phyloP scores from a whole-genome alignment of 1,140 invertebrate genomes.

The Saccostrea glomerata region DNA sequence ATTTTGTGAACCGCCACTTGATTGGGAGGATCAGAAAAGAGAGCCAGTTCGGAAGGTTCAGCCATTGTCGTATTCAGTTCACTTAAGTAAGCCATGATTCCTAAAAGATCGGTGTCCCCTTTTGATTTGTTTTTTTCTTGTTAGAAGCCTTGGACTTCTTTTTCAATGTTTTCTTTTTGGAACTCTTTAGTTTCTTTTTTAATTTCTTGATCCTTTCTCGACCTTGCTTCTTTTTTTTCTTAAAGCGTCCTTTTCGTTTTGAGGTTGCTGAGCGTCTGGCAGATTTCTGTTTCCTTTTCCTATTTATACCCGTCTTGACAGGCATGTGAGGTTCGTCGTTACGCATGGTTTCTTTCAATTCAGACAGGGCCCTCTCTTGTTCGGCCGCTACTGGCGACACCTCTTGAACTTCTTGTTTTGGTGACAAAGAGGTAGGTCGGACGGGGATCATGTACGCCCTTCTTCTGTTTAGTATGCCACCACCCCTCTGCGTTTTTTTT shows the following conservation, averaged over 20 bases:
- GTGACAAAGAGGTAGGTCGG: background rate
- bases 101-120: slow-evolving; percentile 20
- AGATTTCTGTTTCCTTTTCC: background rate
- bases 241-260: slow-evolving; percentile 6
- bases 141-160: slow-evolving; percentile 19
- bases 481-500: slow-evolving; percentile 38
- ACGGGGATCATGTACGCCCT: slow-evolving; percentile 18
- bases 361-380: slow-evolving; percentile 35
- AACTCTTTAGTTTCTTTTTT: slow-evolving; percentile 4
- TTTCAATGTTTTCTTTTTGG: slow-evolving; percentile 7
- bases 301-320: slow-evolving; percentile 33
- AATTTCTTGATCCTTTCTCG: slow-evolving; percentile 27
- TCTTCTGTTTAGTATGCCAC: slow-evolving; percentile 20
- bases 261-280: slow-evolving; percentile 9
- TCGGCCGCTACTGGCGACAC: slow-evolving; percentile 39
- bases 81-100: slow-evolving; percentile 51
- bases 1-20: slow-evolving; percentile 49
- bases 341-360: slow-evolving; percentile 39
- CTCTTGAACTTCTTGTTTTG: background rate
- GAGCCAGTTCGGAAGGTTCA: slow-evolving; percentile 46
- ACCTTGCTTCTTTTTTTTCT: slow-evolving; percentile 32
- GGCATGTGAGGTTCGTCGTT: slow-evolving; percentile 40
- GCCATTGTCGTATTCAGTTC: slow-evolving; percentile 44
- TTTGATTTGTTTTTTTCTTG: slow-evolving; percentile 25
- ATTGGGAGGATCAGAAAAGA: slow-evolving; percentile 43